Evolutionary conservation across 2,888 invertebrate genomes (phyloP).

Genomic region (Ormyrus thymus): DNA sequence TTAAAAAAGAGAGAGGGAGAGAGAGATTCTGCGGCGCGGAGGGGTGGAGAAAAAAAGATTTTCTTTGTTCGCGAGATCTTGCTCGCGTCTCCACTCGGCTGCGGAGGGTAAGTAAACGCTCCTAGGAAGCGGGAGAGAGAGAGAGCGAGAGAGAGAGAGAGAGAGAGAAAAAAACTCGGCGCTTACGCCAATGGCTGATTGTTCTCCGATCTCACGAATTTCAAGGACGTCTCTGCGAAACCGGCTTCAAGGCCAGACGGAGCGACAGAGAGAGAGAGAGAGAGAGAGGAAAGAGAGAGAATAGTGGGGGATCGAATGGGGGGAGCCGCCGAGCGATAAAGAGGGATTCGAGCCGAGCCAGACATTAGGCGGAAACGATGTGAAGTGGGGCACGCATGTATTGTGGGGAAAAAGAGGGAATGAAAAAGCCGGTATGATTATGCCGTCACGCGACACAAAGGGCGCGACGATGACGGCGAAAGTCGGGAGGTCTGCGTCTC

Average conservation of each 20-base stretch:
- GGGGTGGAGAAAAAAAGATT: constrained; percentile 36
- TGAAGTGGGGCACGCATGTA: constrained; percentile 24
- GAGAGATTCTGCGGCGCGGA: not conserved
- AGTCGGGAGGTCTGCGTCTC: not conserved
- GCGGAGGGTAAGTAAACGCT: constrained; percentile 26
- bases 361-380: constrained; percentile 49
- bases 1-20: constrained; percentile 21
- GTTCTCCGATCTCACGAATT: constrained; percentile 64
- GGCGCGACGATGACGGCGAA: constrained; percentile 7
- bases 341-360: not conserved
- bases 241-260: constrained; percentile 65
- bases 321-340: constrained; percentile 6
- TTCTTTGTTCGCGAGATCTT: constrained; percentile 43
- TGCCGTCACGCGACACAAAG: constrained; percentile 34
- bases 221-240: constrained; percentile 72
- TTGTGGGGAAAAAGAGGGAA: constrained; percentile 20
- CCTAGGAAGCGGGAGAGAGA: constrained; percentile 2
- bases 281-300: constrained; percentile 12
- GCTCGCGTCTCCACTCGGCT: not conserved
- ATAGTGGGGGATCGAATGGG: constrained; percentile 36
- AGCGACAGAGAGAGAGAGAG: constrained; percentile 28
- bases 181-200: constrained; percentile 61
- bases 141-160: constrained; percentile 16
- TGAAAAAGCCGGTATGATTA: constrained; percentile 24
- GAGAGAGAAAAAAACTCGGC: constrained; percentile 19